Conservation (phyloP, 2,113 vertebrate species). For the Apodemus speciosus region DNA sequence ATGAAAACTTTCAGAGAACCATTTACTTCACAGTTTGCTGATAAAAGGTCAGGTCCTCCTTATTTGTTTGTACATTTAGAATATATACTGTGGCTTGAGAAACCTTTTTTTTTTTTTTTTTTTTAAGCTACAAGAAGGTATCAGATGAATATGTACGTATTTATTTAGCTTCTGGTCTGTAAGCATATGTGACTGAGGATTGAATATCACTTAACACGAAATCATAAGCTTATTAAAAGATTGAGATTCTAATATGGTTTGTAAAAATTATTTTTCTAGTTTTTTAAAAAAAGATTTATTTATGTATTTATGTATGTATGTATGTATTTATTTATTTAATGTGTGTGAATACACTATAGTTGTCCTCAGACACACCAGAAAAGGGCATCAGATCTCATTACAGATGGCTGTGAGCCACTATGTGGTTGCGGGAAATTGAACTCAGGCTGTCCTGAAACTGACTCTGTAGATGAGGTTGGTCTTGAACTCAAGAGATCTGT, state of each 20-base stretch:
- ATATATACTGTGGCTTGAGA: conserved; percentile 1
- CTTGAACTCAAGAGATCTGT: too few relatives aligned
- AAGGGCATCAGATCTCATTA: too few relatives aligned
- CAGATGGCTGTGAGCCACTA: too few relatives aligned
- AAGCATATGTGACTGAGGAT: not conserved
- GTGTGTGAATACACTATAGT: too few relatives aligned
- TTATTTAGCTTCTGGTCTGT: not conserved
- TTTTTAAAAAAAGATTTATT: too few relatives aligned
- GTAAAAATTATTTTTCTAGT: not conserved
- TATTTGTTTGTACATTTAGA: not conserved
- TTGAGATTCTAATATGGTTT: not conserved
- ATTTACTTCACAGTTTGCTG: not conserved
- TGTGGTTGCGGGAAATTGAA: too few relatives aligned
- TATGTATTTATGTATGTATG: too few relatives aligned
- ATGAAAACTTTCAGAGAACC: conserved; percentile 32
- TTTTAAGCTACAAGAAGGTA: not conserved
- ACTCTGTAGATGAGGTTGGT: too few relatives aligned
- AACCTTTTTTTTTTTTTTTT: conserved; percentile 9
- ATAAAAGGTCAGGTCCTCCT: not conserved
- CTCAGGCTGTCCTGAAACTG: too few relatives aligned
- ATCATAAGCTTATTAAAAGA: not conserved
- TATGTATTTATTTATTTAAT: too few relatives aligned
- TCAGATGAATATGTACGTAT: not conserved
- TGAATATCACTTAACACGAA: not conserved
- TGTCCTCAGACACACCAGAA: too few relatives aligned